A percentile compares a stretch with the other conserved stretches of the same genome.
Conservation (phyloP, 2,888 invertebrate species). For the Zonitis immaculata region DNA sequence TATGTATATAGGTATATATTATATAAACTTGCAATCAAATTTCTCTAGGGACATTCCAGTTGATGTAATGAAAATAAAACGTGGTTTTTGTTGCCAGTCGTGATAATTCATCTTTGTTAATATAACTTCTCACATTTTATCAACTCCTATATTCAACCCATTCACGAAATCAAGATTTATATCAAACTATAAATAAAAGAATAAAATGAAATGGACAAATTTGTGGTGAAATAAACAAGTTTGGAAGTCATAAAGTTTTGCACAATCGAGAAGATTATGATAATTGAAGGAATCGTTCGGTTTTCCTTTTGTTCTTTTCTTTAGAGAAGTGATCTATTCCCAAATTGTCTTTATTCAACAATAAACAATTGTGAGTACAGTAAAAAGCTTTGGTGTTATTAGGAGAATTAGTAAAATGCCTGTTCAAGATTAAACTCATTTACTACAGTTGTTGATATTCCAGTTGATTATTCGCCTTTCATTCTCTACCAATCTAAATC, state of each 20-base stretch:
- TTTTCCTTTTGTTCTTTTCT: neutral
- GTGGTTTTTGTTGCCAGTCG: constrained; percentile 22
- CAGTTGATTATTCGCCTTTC: too few relatives aligned
- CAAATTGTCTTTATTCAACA: constrained; percentile 16
- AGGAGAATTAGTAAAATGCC: constrained; percentile 26
- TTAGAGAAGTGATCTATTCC: constrained; percentile 1
- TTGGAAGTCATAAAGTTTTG: neutral
- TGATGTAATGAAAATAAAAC: constrained; percentile 27
- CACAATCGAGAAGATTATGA: neutral
- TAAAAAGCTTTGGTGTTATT: constrained; percentile 30
- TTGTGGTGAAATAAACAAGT: too few relatives aligned
- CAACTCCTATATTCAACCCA: constrained; percentile 20
- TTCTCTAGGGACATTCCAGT: constrained; percentile 22
- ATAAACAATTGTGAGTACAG: constrained; percentile 27
- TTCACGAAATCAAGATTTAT: constrained; percentile 17
- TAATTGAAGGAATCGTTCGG: neutral
- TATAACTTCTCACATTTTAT: constrained; percentile 25
- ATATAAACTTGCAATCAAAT: constrained; percentile 5
- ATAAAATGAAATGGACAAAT: neutral
- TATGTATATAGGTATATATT: too few relatives aligned
- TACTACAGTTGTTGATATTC: too few relatives aligned
- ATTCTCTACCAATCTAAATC: constrained; percentile 4
- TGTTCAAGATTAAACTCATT: constrained; percentile 24
- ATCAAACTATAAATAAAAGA: neutral
- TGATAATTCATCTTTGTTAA: constrained; percentile 26